These are phyloP conservation scores for Smutsia temminckii DNA, from an alignment of 2,797 vertebrate genomes.

Conservation along the genomic window DNA sequence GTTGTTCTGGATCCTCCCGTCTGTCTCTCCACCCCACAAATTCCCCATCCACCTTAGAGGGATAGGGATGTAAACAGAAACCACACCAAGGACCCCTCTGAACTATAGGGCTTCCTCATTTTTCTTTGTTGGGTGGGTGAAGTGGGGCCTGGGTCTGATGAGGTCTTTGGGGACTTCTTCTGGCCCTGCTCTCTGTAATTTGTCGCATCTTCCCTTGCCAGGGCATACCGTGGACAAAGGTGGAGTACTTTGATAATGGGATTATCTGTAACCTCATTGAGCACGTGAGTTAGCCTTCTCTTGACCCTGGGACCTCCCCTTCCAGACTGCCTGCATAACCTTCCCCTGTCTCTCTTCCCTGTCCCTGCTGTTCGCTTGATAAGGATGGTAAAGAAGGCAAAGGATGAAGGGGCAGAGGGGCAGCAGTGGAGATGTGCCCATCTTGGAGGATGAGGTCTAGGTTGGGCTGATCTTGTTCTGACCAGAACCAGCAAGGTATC, in stretches of 20 bases:
- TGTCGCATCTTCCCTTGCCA: conserved; percentile 57
- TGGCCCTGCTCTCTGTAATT: not conserved
- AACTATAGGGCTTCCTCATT: not conserved
- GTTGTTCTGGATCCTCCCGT: not conserved
- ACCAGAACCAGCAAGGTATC: conserved; percentile 84
- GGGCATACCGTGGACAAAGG: conserved; percentile 86
- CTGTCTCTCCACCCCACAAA: not conserved
- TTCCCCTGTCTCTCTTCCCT: accelerated
- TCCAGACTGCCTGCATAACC: not conserved
- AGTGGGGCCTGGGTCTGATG: not conserved
- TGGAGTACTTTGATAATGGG: conserved; percentile 87
- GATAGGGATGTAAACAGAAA: not conserved
- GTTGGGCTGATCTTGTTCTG: not conserved
- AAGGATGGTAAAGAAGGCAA: not conserved
- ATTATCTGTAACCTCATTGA: conserved; percentile 89
- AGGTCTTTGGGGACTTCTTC: not conserved
- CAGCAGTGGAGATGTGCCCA: not conserved
- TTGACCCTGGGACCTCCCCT: not conserved
- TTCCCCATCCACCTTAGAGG: not conserved
- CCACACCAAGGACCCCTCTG: not conserved
- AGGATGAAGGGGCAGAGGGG: not conserved
- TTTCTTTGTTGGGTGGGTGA: not conserved
- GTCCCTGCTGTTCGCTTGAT: not conserved
- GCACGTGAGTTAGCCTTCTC: conserved; percentile 81
- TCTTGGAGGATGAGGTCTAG: not conserved